phyloP scores from a whole-genome alignment of 2,888 invertebrate genomes.

The Rapana venosa region DNA sequence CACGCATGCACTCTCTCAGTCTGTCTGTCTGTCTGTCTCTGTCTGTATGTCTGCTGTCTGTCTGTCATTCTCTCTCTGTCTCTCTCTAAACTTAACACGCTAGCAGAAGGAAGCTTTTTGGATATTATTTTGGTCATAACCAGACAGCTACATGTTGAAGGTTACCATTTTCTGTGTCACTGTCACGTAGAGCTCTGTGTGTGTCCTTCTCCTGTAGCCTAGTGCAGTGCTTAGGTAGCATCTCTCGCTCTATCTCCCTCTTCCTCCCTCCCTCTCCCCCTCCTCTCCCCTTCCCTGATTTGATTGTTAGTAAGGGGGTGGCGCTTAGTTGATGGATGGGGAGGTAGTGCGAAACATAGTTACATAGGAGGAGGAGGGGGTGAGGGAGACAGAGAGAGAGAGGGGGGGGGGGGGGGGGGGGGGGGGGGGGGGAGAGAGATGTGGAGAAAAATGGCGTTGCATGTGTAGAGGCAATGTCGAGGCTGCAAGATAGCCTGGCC shows the following conservation, averaged over 20 bases:
- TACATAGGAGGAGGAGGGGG: background rate
- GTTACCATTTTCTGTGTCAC: too few relatives aligned
- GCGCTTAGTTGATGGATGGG: background rate
- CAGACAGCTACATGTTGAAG: too few relatives aligned
- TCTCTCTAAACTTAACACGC: background rate
- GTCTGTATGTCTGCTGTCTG: conserved; percentile 2
- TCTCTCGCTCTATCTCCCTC: background rate
- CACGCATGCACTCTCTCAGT: background rate
- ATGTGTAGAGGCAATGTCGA: background rate
- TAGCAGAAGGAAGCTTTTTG: too few relatives aligned
- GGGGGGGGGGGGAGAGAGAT: background rate
- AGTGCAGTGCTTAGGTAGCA: too few relatives aligned
- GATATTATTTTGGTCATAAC: too few relatives aligned
- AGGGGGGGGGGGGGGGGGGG: background rate
- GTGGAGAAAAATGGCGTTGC: background rate
- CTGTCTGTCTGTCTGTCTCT: background rate
- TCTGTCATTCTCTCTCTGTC: background rate
- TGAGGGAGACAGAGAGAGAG: background rate
- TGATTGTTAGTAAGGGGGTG: background rate
- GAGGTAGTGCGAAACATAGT: background rate
- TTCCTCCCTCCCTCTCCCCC: background rate
- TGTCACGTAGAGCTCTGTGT: background rate
- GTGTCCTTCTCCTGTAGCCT: background rate
- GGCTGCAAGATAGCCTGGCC: too few relatives aligned
- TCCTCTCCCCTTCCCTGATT: too few relatives aligned